Evolutionary conservation across 2,797 vertebrate species (phyloP).

Genomic region (Poecile montanus): DNA sequence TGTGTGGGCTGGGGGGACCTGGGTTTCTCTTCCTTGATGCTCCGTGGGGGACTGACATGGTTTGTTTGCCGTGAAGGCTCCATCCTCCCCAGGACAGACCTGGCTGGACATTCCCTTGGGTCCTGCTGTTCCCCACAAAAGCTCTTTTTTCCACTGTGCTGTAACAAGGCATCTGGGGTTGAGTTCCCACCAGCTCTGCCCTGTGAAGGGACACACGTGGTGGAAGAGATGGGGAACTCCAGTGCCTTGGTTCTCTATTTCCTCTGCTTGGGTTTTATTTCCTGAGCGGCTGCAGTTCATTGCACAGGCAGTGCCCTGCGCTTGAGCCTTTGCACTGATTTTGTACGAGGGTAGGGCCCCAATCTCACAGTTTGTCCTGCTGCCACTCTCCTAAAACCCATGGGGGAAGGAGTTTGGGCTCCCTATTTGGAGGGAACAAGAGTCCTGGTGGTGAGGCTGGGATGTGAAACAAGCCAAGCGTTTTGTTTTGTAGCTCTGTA

Average conservation of each 20-base stretch:
- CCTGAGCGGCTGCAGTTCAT: not conserved
- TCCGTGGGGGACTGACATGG: not conserved
- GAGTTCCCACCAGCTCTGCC: not conserved
- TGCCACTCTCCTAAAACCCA: not conserved
- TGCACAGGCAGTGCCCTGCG: accelerated
- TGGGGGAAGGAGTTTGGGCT: not conserved
- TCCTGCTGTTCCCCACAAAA: accelerated
- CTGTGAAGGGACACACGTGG: accelerated
- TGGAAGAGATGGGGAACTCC: not conserved
- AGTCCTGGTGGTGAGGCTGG: not conserved
- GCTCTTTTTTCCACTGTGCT: not conserved
- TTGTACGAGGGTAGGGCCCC: accelerated
- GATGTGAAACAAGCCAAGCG: constrained; percentile 11
- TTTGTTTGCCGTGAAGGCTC: not conserved
- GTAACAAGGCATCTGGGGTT: not conserved
- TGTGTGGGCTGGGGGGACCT: not conserved
- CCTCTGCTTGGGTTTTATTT: not conserved
- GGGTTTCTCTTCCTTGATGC: not conserved
- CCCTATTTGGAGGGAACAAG: not conserved
- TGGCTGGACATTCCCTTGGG: not conserved
- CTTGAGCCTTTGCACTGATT: not conserved
- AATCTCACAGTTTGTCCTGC: not conserved
- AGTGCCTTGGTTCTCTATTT: not conserved
- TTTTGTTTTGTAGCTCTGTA: constrained; percentile 45
- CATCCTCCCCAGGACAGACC: not conserved